Conservation (phyloP, 2,888 invertebrate species). For the Steinernema carpocapsae region DNA sequence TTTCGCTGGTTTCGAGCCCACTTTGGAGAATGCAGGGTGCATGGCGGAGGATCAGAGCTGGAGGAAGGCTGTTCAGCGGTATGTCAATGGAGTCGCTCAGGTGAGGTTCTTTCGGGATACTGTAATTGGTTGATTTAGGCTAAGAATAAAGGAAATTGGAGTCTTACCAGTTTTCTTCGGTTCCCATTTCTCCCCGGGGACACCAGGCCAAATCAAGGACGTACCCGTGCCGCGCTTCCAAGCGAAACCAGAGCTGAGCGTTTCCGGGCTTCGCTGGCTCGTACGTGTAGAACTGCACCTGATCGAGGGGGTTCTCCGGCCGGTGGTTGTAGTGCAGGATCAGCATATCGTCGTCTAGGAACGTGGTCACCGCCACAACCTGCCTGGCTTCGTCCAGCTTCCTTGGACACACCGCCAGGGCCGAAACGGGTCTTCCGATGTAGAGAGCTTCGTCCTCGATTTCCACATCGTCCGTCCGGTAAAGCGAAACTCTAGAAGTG, state of each 20-base stretch:
- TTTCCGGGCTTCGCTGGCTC: slow-evolving; percentile 32
- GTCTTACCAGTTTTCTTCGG: neutral
- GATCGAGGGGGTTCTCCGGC: slow-evolving; percentile 8
- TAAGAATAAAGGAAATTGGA: too few relatives aligned
- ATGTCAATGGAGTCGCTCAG: neutral
- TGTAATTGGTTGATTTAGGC: neutral
- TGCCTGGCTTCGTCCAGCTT: slow-evolving; percentile 17
- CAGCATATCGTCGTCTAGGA: slow-evolving; percentile 9
- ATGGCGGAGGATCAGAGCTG: neutral
- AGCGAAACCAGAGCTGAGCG: slow-evolving; percentile 26
- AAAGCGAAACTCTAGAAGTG: neutral
- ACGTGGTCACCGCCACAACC: neutral
- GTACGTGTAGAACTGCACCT: slow-evolving; percentile 5
- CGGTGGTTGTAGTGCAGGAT: neutral
- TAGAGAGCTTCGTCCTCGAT: neutral
- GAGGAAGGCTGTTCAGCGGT: neutral
- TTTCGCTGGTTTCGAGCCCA: neutral
- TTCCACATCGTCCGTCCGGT: neutral
- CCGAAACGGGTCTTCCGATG: slow-evolving; percentile 44
- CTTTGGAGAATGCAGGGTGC: neutral
- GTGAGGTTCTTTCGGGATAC: neutral
- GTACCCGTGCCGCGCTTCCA: slow-evolving; percentile 24
- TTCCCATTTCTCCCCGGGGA: slow-evolving; percentile 21
- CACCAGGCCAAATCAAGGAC: slow-evolving; percentile 39
- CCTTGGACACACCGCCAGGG: slow-evolving; percentile 45